A percentile compares a stretch with the other conserved stretches of the same genome.
Conservation (phyloP, 2,888 invertebrate species). For the Arctia plantaginis region DNA sequence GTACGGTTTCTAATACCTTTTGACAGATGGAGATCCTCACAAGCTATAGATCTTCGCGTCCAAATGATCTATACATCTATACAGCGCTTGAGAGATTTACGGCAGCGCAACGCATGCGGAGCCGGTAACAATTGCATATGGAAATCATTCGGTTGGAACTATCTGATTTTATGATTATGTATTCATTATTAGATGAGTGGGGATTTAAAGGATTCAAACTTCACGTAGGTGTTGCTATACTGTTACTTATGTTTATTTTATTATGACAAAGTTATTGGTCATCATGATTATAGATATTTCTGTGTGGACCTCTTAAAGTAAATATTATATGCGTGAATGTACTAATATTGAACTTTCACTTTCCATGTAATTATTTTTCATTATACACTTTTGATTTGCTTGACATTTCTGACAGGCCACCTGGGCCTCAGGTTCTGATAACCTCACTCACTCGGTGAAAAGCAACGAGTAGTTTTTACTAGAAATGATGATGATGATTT, state of each 20-base stretch:
- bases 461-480: too few species aligned
- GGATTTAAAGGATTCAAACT: conserved; percentile 7
- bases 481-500: too few species aligned
- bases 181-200: conserved; percentile 34
- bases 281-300: not conserved
- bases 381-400: too few species aligned
- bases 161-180: conserved; percentile 39
- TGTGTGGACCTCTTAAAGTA: not conserved
- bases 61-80: conserved; percentile 60
- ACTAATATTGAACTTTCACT: not conserved
- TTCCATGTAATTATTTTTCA: not conserved
- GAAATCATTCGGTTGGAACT: conserved; percentile 32
- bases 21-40: conserved; percentile 59
- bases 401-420: too few species aligned
- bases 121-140: conserved; percentile 49
- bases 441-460: too few species aligned
- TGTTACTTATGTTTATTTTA: not conserved
- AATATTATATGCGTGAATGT: not conserved
- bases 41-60: conserved; percentile 58
- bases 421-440: too few species aligned
- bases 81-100: conserved; percentile 51
- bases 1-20: conserved; percentile 36
- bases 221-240: not conserved
- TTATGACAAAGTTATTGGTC: not conserved
- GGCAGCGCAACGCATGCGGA: conserved; percentile 33